Conservation (phyloP, 2,888 invertebrate species). For the Leptarthrus brevirostris region DNA sequence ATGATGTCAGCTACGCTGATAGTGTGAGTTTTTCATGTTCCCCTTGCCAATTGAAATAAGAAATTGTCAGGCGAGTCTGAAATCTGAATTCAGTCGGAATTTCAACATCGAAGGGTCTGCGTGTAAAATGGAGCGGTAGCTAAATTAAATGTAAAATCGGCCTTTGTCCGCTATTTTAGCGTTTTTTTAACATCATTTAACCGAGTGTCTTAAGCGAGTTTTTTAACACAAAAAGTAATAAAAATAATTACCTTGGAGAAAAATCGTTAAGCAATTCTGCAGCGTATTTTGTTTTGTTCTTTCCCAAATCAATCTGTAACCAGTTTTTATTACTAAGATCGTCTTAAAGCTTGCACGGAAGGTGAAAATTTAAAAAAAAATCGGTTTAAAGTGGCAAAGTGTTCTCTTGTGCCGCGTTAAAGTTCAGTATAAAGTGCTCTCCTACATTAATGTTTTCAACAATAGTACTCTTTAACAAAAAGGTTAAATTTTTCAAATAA, state of each 20-base stretch:
- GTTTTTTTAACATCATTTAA: slow-evolving; percentile 70
- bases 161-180: slow-evolving; percentile 71
- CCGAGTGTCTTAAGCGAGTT: slow-evolving; percentile 56
- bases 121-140: slow-evolving; percentile 67
- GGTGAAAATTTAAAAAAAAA: slow-evolving; percentile 19
- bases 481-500: background rate
- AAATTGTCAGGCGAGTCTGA: slow-evolving; percentile 34
- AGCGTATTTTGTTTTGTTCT: slow-evolving; percentile 37
- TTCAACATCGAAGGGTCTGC: slow-evolving; percentile 64
- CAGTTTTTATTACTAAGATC: background rate
- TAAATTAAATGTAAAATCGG: slow-evolving; percentile 65
- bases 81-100: slow-evolving; percentile 61
- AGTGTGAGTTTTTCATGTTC: background rate
- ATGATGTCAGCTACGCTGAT: background rate
- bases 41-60: slow-evolving; percentile 28
- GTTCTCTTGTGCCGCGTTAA: background rate
- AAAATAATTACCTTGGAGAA: slow-evolving; percentile 30
- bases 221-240: slow-evolving; percentile 50
- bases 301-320: background rate
- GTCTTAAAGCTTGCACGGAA: background rate
- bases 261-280: background rate
- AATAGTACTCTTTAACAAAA: too few relatives aligned
- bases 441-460: background rate
- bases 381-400: slow-evolving; percentile 30
- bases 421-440: background rate